These are phyloP conservation scores for Montipora foliosa DNA, from an alignment of 64 coral and sea anemone species.

Conservation along the genomic window DNA sequence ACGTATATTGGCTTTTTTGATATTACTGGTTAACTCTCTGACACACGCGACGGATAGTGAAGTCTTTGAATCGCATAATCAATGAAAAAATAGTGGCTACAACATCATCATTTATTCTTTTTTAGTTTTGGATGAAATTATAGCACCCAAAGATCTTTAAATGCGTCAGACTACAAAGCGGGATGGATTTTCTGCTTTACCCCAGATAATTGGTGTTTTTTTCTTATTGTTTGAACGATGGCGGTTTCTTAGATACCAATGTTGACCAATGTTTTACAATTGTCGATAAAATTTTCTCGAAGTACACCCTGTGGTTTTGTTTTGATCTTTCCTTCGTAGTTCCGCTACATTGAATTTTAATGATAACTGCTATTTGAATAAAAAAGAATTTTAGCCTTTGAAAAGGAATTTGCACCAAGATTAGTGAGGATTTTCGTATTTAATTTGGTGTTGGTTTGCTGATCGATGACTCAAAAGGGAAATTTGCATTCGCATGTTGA, in stretches of 20 bases:
- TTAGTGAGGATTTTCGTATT: neutral
- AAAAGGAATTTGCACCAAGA: neutral
- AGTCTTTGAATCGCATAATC: too few species aligned
- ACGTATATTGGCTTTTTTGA: neutral
- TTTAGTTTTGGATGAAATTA: too few species aligned
- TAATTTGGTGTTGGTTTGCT: neutral
- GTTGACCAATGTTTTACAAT: neutral
- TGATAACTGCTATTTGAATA: neutral
- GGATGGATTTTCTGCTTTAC: too few species aligned
- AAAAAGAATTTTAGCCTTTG: neutral
- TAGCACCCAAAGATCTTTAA: too few species aligned
- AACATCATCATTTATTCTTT: too few species aligned
- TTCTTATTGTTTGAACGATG: neutral
- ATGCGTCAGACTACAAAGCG: too few species aligned
- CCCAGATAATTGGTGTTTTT: neutral
- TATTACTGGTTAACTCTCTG: neutral
- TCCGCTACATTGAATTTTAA: conserved; percentile 1
- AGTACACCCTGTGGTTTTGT: conserved; percentile 15
- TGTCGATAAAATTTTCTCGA: neutral
- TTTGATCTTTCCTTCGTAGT: conserved; percentile 10
- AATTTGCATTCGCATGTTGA: conserved; percentile 50
- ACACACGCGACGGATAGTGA: neutral
- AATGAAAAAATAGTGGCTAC: too few species aligned
- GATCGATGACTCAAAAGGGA: neutral
- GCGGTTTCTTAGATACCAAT: conserved; percentile 1